A percentile compares a stretch with the other conserved stretches of the same genome.
Evolutionary conservation across 2,113 vertebrate species (phyloP).

Genomic region (Pseudorasbora parva): DNA sequence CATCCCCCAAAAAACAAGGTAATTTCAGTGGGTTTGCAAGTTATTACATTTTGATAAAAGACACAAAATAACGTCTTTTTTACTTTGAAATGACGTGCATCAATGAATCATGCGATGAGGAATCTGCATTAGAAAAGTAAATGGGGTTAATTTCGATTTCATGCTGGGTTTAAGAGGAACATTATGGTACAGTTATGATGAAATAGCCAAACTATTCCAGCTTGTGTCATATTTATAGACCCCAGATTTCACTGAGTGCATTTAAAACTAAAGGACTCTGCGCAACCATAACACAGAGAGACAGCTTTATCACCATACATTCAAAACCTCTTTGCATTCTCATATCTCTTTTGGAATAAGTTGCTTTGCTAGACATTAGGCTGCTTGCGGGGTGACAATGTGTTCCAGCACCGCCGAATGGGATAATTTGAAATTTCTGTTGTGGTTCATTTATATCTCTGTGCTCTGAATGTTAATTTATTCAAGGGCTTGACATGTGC

Average conservation of each 20-base stretch:
- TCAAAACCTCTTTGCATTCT: conserved; percentile 43
- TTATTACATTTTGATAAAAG: conserved; percentile 10
- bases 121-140: not conserved
- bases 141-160: not conserved
- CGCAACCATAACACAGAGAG: conserved; percentile 27
- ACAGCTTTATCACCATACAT: conserved; percentile 39
- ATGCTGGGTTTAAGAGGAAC: not conserved
- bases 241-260: not conserved
- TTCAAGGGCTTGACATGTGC: conserved; percentile 51
- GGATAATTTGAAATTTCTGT: conserved; percentile 46
- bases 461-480: conserved; percentile 51
- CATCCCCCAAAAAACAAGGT: not conserved
- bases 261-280: conserved; percentile 32
- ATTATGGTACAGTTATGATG: conserved; percentile 13
- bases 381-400: conserved; percentile 40
- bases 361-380: conserved; percentile 41
- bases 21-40: not conserved
- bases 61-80: not conserved
- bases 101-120: not conserved
- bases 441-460: conserved; percentile 49
- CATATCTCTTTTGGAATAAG: conserved; percentile 52
- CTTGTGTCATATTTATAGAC: conserved; percentile 30
- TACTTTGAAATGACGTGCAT: not conserved
- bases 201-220: conserved; percentile 4
- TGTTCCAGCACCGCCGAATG: conserved; percentile 30